Conservation (phyloP, 2,888 invertebrate genomes). For the Eledona agricola region DNA sequence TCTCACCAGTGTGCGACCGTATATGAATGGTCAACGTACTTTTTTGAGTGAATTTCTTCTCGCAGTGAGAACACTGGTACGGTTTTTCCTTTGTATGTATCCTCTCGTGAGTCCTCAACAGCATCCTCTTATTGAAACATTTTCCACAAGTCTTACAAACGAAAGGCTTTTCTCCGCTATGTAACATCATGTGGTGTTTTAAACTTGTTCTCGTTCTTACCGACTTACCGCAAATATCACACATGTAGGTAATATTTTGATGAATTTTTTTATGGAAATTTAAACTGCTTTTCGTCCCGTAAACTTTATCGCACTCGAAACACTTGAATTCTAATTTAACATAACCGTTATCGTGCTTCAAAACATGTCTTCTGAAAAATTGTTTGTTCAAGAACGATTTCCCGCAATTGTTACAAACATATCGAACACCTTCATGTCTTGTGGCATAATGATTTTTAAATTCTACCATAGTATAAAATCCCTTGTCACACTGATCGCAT, state of each 20-base stretch:
- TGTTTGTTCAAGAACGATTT: slow-evolving; percentile 41
- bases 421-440: slow-evolving; percentile 39
- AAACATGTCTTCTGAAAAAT: slow-evolving; percentile 39
- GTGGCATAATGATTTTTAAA: slow-evolving; percentile 41
- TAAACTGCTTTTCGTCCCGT: slow-evolving; percentile 29
- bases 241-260: slow-evolving; percentile 17
- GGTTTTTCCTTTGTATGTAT: slow-evolving; percentile 41
- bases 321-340: slow-evolving; percentile 39
- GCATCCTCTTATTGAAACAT: slow-evolving; percentile 36
- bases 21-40: slow-evolving; percentile 38
- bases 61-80: slow-evolving; percentile 36
- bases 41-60: slow-evolving; percentile 41
- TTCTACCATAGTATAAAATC: slow-evolving; percentile 41
- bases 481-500: slow-evolving; percentile 45
- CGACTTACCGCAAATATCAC: slow-evolving; percentile 29
- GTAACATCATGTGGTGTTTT: slow-evolving; percentile 28
- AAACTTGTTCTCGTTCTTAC: slow-evolving; percentile 14
- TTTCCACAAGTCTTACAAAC: slow-evolving; percentile 39
- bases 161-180: slow-evolving; percentile 27
- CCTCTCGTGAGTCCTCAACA: slow-evolving; percentile 31
- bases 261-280: slow-evolving; percentile 35
- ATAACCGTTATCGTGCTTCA: slow-evolving; percentile 41
- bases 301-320: slow-evolving; percentile 30
- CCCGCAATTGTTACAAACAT: slow-evolving; percentile 37
- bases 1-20: slow-evolving; percentile 29